phyloP scores from a whole-genome alignment of 2,797 vertebrate species.

The Spondyliosoma cantharus region DNA sequence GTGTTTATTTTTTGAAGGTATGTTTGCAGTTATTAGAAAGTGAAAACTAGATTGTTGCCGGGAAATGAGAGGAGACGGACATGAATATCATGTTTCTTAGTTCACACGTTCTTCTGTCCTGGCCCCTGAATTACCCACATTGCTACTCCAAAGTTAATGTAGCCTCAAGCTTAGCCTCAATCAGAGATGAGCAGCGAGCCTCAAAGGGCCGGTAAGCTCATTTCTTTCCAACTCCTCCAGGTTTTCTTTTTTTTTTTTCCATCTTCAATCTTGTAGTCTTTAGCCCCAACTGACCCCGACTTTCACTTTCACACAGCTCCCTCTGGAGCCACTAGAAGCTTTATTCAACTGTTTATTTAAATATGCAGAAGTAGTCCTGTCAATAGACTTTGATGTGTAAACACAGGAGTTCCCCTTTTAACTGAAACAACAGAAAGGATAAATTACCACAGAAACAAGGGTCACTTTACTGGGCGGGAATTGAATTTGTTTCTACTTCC shows the following conservation, averaged over 20 bases:
- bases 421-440: not conserved
- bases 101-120: not conserved
- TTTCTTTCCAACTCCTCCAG: not conserved
- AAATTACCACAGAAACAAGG: not conserved
- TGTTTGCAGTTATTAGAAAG: slow-evolving; percentile 1
- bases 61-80: slow-evolving; percentile 28
- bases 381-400: not conserved
- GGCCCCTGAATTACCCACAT: not conserved
- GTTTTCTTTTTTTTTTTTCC: not conserved
- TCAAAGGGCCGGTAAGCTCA: not conserved
- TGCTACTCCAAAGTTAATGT: too few species aligned
- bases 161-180: too few species aligned
- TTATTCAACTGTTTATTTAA: not conserved
- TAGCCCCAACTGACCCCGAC: not conserved
- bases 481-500: not conserved
- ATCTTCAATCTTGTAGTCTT: not conserved
- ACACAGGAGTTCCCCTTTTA: not conserved
- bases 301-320: not conserved
- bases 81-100: not conserved
- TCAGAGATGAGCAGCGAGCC: not conserved
- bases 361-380: not conserved
- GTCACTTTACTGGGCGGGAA: not conserved
- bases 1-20: not conserved
- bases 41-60: not conserved
- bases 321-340: not conserved